Base-by-base conservation (phyloP, 2,113 vertebrate species). In the Pungitius pungitius region DNA sequence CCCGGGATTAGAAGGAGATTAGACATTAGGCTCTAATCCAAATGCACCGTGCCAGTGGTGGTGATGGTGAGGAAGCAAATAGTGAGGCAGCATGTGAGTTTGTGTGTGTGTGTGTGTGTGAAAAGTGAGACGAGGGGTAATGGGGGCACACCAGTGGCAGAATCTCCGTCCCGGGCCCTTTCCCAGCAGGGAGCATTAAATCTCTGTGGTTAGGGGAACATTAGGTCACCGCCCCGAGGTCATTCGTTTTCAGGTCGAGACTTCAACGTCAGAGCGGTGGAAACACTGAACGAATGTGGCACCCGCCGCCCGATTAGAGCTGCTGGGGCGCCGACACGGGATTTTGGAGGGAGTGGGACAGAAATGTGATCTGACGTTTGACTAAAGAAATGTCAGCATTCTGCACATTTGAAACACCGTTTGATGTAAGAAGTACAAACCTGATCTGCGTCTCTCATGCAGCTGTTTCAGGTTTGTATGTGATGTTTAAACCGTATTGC, bases 1-100 rank as follows among this genome's bases (percentile, higher is more conserved):
- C 2, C 55, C 52, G 9, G 88, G 89, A 87, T 92, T 86, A 90
- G 61, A 39, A 60, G 49, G 51, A 78, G 89, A 90, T 92, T 92
- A 92, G 72, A 80, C 74, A 86, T 70, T 58, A 75, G 56, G 22
- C 67, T 18, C 39, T 90, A 91, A 90, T 88, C 87, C 85, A 79
- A 39, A 66, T 15, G 72, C 63, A 26, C 1, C 60, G 66, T 8
- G 37, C 45, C 45, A 43, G 14, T 17, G 24, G 66, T 37, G 40
- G 56, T 52, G 57, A 67, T 26, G 66, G 70, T 43, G 61, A 69
- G 64, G 82, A 52, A 58, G 66, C 26, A 55, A n/a, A 35, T 13
- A 57, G 24, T 71, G 39, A 68, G 45, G 43, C 12, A 6, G 51
- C 20, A 14, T 47, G 54, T 26, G 27, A 15, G 13, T 51, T 43